These are phyloP conservation scores for Ophion costatus DNA, from an alignment of 2,888 invertebrate genomes.

Conservation along the genomic window DNA sequence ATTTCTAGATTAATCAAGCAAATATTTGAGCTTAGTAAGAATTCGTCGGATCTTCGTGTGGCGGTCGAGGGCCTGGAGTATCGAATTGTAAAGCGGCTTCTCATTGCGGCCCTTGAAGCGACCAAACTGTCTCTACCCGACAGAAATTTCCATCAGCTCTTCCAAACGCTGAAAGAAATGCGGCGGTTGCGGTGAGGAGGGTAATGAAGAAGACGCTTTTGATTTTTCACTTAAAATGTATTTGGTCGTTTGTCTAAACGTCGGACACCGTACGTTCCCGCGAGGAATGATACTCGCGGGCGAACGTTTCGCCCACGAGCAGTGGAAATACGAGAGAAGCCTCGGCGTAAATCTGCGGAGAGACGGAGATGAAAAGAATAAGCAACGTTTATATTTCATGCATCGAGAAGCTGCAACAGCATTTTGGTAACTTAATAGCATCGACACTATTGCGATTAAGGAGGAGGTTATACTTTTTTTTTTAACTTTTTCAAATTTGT, in stretches of 20 bases:
- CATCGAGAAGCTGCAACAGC: too few species aligned
- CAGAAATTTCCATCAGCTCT: conserved; percentile 5
- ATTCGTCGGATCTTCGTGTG: too few species aligned
- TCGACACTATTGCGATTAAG: neutral
- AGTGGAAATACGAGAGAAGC: conserved; percentile 97
- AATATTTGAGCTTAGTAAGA: too few species aligned
- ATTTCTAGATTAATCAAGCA: neutral
- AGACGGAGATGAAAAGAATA: conserved; percentile 57
- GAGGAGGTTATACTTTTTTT: neutral
- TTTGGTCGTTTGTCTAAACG: conserved; percentile 69
- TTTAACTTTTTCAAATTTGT: too few species aligned
- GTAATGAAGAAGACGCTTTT: neutral
- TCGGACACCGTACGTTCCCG: conserved; percentile 74
- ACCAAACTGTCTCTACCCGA: too few species aligned
- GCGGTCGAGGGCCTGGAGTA: too few species aligned
- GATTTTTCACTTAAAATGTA: conserved; percentile 59
- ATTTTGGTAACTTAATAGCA: too few species aligned
- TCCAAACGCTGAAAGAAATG: too few species aligned
- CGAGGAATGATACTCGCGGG: conserved; percentile 82
- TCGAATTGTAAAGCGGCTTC: too few species aligned
- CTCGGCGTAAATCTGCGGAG: conserved; percentile 91
- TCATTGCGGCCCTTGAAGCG: too few species aligned
- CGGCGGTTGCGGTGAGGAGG: neutral
- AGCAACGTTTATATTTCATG: neutral
- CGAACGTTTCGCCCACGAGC: conserved; percentile 98